A percentile compares a stretch with the other conserved stretches of the same genome.
phyloP scores from a whole-genome alignment of 2,888 invertebrate species.

The Glaucopsyche alexis region DNA sequence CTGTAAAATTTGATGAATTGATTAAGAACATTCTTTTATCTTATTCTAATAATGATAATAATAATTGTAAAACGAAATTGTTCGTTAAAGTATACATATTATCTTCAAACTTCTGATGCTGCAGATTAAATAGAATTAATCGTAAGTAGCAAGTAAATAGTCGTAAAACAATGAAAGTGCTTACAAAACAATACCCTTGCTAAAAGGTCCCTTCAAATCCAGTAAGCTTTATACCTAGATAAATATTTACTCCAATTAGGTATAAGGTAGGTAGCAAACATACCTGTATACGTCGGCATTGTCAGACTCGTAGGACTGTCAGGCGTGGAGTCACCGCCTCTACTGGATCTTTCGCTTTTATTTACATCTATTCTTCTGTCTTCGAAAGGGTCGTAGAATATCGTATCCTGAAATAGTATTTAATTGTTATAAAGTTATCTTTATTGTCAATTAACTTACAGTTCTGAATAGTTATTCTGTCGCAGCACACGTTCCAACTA shows the following conservation, averaged over 20 bases:
- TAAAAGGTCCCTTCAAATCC: neutral
- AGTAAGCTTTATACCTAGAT: neutral
- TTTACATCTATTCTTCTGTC: slow-evolving; percentile 54
- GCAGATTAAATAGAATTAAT: neutral
- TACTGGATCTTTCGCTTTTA: slow-evolving; percentile 33
- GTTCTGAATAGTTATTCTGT: neutral
- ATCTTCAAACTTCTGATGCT: neutral
- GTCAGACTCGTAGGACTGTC: neutral
- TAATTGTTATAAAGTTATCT: neutral
- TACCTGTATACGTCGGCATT: slow-evolving; percentile 23
- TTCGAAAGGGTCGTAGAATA: slow-evolving; percentile 66
- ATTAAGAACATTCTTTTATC: neutral
- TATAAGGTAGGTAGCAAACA: neutral
- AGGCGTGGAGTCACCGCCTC: neutral
- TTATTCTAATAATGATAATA: neutral
- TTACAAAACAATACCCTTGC: neutral
- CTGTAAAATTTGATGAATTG: slow-evolving; percentile 5
- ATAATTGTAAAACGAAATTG: no score
- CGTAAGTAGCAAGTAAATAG: neutral
- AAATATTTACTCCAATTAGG: neutral
- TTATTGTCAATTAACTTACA: no score
- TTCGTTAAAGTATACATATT: neutral
- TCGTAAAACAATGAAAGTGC: neutral
- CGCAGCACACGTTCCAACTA: neutral
- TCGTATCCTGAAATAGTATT: slow-evolving; percentile 57